Percentiles rank a stretch among this genome's conserved stretches.
phyloP scores from a whole-genome alignment of 2,797 vertebrate species.

The Amniataba percoides region DNA sequence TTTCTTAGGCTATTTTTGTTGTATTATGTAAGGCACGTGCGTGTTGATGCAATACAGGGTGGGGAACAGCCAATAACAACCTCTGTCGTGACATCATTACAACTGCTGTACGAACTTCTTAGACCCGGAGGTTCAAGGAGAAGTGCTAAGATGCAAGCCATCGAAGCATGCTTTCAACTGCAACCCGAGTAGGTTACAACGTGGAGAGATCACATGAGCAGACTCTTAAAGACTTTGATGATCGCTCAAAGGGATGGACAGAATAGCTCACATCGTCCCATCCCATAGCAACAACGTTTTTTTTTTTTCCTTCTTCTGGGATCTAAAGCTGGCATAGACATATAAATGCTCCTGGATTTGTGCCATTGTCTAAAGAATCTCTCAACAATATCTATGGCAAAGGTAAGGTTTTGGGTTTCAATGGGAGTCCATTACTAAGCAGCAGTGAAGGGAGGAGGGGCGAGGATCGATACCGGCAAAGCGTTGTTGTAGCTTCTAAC shows the following conservation, averaged over 20 bases:
- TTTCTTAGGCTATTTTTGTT: slow-evolving; percentile 23
- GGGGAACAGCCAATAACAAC: slow-evolving; percentile 35
- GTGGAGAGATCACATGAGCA: slow-evolving; percentile 68
- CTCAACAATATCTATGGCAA: background rate
- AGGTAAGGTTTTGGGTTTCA: background rate
- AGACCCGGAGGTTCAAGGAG: slow-evolving; percentile 62
- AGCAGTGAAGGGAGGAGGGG: background rate
- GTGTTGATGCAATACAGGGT: slow-evolving; percentile 22
- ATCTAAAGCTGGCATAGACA: slow-evolving; percentile 20
- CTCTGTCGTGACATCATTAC: slow-evolving; percentile 70
- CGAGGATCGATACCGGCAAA: background rate
- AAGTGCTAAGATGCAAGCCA: slow-evolving; percentile 67
- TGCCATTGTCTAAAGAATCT: background rate
- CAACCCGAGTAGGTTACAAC: slow-evolving; percentile 81
- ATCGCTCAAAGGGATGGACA: slow-evolving; percentile 47
- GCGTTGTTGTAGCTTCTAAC: slow-evolving; percentile 22
- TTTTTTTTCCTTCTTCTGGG: background rate
- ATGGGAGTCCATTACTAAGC: background rate
- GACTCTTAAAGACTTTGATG: slow-evolving; percentile 71
- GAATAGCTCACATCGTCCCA: slow-evolving; percentile 54
- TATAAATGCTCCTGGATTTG: slow-evolving; percentile 27
- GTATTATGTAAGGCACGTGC: slow-evolving; percentile 5
- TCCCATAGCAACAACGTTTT: slow-evolving; percentile 67
- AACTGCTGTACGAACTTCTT: slow-evolving; percentile 46
- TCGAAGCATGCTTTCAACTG: slow-evolving; percentile 69